Conservation (phyloP, 2,888 invertebrate genomes). For the Metalampra italica region DNA sequence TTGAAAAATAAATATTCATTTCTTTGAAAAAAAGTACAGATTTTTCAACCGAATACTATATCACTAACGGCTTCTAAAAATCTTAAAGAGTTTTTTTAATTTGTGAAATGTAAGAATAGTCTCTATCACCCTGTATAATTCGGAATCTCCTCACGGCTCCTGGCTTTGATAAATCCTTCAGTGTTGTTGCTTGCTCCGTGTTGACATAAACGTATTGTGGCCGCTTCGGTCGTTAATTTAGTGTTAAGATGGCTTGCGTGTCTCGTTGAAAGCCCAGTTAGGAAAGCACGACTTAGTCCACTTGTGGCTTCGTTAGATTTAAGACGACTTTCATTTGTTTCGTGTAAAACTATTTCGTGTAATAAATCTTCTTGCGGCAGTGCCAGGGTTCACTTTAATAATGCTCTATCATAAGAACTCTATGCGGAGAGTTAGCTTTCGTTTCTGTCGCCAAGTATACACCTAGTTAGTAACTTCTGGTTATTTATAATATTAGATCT, state of each 20-base stretch:
- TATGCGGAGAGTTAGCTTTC: background rate
- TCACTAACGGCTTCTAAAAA: too few species aligned
- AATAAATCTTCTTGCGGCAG: background rate
- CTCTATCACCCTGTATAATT: constrained; percentile 20
- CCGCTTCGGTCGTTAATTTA: constrained; percentile 8
- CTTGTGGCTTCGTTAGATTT: background rate
- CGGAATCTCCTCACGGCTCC: constrained; percentile 29
- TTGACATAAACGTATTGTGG: constrained; percentile 33
- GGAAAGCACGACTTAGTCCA: background rate
- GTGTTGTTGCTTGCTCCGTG: constrained; percentile 21
- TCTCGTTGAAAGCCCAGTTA: constrained; percentile 5
- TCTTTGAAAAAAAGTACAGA: too few species aligned
- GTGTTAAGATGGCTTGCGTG: constrained; percentile 8
- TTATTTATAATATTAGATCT: too few species aligned
- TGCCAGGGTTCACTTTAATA: background rate
- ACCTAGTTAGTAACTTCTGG: too few species aligned
- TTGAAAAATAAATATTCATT: too few species aligned
- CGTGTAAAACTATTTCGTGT: constrained; percentile 1
- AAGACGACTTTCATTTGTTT: background rate
- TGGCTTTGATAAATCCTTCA: constrained; percentile 38
- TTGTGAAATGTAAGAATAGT: too few species aligned
- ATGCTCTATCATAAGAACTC: background rate
- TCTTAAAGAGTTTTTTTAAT: background rate
- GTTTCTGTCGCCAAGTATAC: too few species aligned
- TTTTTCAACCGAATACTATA: too few species aligned